These are phyloP conservation scores for Hydropsyche betteni DNA, from an alignment of 2,888 invertebrate species.

Conservation along the genomic window DNA sequence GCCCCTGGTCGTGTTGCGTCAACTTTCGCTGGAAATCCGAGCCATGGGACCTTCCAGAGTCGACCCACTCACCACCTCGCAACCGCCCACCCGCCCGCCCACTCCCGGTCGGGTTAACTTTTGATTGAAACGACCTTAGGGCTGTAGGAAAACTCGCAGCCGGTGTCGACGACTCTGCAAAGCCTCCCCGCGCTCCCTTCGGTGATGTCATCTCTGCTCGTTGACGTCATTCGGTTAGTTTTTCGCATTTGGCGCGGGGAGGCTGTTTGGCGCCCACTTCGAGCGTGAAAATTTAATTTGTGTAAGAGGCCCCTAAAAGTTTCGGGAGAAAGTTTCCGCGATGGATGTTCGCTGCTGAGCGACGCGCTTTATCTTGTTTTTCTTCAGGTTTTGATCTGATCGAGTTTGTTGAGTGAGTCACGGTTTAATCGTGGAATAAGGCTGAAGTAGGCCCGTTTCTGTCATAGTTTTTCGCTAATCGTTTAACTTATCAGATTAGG, in stretches of 20 bases:
- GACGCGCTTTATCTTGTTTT: slow-evolving; percentile 23
- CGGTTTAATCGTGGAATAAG: not conserved
- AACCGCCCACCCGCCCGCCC: slow-evolving; percentile 33
- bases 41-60: slow-evolving; percentile 35
- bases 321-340: slow-evolving; percentile 13
- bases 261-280: slow-evolving; percentile 6
- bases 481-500: too few species aligned
- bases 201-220: slow-evolving; percentile 11
- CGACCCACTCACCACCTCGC: not conserved
- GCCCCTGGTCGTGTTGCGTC: slow-evolving; percentile 35
- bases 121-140: slow-evolving; percentile 48
- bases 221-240: slow-evolving; percentile 53
- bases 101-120: slow-evolving; percentile 42
- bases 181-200: slow-evolving; percentile 18
- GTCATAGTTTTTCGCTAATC: too few species aligned
- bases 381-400: not conserved
- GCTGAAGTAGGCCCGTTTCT: too few species aligned
- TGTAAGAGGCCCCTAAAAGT: not conserved
- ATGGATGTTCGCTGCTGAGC: not conserved
- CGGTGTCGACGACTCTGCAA: not conserved
- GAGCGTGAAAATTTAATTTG: slow-evolving; percentile 28
- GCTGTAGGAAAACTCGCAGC: not conserved
- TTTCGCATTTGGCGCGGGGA: not conserved
- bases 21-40: slow-evolving; percentile 35
- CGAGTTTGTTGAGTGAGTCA: not conserved